Evolutionary conservation across 2,888 invertebrate species (phyloP), one percentile per base, ranked within the genome.

Genomic region (Rhogogaster chlorosoma): DNA sequence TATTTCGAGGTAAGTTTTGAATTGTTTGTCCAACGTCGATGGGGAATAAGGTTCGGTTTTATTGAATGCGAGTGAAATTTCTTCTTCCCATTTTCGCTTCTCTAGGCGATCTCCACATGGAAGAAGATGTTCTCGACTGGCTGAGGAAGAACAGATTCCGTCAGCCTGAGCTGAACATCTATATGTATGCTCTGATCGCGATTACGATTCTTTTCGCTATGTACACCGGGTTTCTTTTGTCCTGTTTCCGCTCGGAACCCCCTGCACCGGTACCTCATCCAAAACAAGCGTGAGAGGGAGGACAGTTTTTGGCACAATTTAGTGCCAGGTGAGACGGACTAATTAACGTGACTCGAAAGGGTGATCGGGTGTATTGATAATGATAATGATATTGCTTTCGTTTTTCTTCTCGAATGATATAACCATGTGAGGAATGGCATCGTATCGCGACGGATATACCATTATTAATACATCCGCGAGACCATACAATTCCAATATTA

Each of bases 161-260:
- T 82, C 98, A 98, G 91, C 98, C 98, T 0, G 98, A 98, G 93
- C 94, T 98, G 70, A 98, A 98, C 93, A 96, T 98, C 89, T 98
- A 98, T 93, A 98, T 98, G 98, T 98, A 98, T 93, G 98, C 97
- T 82, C 94, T 98, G 89, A 96, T 98, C 92, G 98, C 98, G 32
- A 96, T 98, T 88, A 96, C 97, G 84, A 94, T 97, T 91, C 97
- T 97, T 77, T 98, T 98, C 92, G 95, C 98, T 64, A 95, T 98
- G 94, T 98, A 98, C 93, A 98, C 98, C 22, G 97, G 97, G 85
- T 98, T 98, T 94, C 94, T 98, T 87, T 94, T 98, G 89, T 98
- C 98, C 93, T 98, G 98, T 93, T 98, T 98, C 94, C 97, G 97
- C 91, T 95, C 96, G 83, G 95, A 96, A 86, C 95, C 96, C 29